Evolutionary conservation across 2,888 invertebrate species (phyloP).

Genomic region (Mythimna pallens): DNA sequence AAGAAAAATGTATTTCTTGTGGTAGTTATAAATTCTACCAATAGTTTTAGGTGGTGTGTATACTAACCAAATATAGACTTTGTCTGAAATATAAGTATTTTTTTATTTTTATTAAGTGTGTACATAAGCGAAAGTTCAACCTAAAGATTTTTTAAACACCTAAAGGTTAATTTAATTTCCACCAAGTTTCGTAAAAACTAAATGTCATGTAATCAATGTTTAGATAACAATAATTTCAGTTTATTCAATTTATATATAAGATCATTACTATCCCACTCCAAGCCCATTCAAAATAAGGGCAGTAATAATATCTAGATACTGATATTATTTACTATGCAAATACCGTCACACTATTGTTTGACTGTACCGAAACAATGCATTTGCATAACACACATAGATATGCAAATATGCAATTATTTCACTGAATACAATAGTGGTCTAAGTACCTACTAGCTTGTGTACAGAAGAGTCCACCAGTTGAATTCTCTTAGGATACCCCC

Average conservation of each 20-base stretch:
- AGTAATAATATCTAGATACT: slow-evolving; percentile 1
- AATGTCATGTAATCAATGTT: too few species aligned
- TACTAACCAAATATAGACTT: too few species aligned
- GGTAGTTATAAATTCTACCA: too few species aligned
- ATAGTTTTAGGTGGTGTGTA: too few species aligned
- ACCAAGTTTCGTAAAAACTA: too few species aligned
- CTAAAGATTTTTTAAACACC: too few species aligned
- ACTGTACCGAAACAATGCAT: slow-evolving; percentile 50
- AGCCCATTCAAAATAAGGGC: slow-evolving; percentile 20
- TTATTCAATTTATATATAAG: background rate
- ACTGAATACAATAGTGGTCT: slow-evolving; percentile 46
- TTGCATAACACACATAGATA: slow-evolving; percentile 52
- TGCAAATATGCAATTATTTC: slow-evolving; percentile 52
- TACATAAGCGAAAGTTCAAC: too few species aligned
- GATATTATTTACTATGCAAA: slow-evolving; percentile 35
- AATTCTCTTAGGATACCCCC: background rate
- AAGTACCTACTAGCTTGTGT: background rate
- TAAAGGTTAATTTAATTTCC: too few species aligned
- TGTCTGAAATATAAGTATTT: too few species aligned
- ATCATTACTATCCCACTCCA: background rate
- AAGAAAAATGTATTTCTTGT: too few species aligned
- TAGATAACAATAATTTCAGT: too few species aligned
- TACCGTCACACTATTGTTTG: slow-evolving; percentile 47
- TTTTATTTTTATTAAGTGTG: too few species aligned
- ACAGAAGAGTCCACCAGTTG: background rate